Base-by-base conservation (phyloP, 2,113 vertebrate genomes). In the Melanostigma gelatinosum region DNA sequence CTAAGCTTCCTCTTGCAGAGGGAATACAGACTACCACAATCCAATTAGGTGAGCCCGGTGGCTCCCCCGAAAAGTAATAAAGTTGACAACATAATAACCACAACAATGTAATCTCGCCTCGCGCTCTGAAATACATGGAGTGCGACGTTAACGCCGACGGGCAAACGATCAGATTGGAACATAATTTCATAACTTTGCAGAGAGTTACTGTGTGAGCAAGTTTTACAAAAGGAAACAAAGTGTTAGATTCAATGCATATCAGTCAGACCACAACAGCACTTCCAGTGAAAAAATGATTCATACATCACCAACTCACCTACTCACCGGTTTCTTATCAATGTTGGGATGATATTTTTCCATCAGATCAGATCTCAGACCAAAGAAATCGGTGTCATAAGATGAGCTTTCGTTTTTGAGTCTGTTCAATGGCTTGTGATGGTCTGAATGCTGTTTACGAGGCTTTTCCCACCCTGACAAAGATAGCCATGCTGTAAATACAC, bases 41-140 rank as follows among this genome's bases (percentile, higher is more conserved):
- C 87, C 87, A 88, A 89, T 89, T 89, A 90, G 85, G 58, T 52
- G 36, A 75, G 80, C 50, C 65, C 18, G 55, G 62, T 55, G 82
- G 77, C 75, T 63, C 69, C 3, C 46, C 60, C 62, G 75, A 84
- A 92, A 90, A 89, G 74, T 89, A 91, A 91, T 90, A 88, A 91
- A 89, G 89, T 84, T 84, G 83, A 88, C 82, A 87, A 80, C 83
- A 73, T 86, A 86, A 91, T 87, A 91, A 90, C 75, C 75, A 80
- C 81, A 83, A 88, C 83, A 89, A 87, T 90, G 84, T 83, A 80
- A 90, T 89, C 82, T 83, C 77, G 75, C 42, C 63, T n/a, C 65
- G 78, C 79, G 83, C 18, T 0, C 64, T 44, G 79, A 82, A 75
- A 76, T 18, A 55, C 24, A 34, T 65, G 18, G 80, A n/a, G 22